Evolutionary conservation across 2,888 invertebrate species (phyloP).

Genomic region (Calameuta filiformis): DNA sequence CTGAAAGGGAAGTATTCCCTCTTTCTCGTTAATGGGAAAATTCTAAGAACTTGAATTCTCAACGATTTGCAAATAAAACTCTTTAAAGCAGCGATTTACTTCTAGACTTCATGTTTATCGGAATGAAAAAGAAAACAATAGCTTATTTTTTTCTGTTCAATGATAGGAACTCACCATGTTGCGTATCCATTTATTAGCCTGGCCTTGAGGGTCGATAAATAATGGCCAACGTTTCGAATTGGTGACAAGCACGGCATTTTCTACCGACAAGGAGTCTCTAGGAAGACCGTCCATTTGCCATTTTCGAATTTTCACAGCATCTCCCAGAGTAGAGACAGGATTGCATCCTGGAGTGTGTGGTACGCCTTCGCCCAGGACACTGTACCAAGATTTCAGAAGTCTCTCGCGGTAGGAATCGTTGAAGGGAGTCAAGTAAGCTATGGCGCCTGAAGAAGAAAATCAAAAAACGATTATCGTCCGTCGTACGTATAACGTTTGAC

Average conservation of each 20-base stretch:
- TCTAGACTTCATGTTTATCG: not conserved
- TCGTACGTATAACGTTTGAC: not conserved
- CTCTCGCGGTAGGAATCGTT: conserved; percentile 73
- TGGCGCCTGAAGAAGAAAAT: conserved; percentile 69
- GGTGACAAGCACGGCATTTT: conserved; percentile 87
- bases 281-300: conserved; percentile 92
- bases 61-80: not conserved
- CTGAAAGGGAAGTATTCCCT: not conserved
- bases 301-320: conserved; percentile 78
- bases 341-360: conserved; percentile 78
- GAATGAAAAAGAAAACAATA: not conserved
- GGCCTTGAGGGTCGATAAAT: conserved; percentile 92
- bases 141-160: not conserved
- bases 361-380: conserved; percentile 68
- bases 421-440: conserved; percentile 86
- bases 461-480: conserved; percentile 34
- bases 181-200: conserved; percentile 92
- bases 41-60: not conserved
- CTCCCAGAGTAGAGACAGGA: conserved; percentile 77
- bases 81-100: not conserved
- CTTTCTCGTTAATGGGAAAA: not conserved
- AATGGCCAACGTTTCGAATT: conserved; percentile 90
- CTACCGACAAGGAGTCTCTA: conserved; percentile 85
- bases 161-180: conserved; percentile 75
- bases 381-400: conserved; percentile 71